Conservation (phyloP, 2,113 vertebrate species). For the Delphinus delphis region DNA sequence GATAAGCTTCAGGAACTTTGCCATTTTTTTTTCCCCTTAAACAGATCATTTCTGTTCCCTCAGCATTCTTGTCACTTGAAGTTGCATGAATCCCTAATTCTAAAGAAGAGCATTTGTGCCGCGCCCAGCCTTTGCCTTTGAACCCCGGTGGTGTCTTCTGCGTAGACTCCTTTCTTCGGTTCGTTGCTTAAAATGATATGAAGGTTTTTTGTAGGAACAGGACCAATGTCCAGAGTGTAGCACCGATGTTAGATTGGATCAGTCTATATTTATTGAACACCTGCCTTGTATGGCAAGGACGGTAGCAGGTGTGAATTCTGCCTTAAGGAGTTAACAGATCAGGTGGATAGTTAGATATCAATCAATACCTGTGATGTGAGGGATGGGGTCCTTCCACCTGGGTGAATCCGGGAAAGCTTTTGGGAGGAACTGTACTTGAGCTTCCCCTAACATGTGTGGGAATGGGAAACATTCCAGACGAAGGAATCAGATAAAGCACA, state of each 20-base stretch:
- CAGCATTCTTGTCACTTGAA: not conserved
- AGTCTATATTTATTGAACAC: not conserved
- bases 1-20: not conserved
- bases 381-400: not conserved
- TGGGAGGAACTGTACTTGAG: not conserved
- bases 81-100: not conserved
- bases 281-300: no score
- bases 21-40: not conserved
- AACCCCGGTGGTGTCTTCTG: not conserved
- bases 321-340: accelerated
- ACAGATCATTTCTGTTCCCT: not conserved
- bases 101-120: not conserved
- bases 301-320: no score
- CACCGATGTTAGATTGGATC: no score
- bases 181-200: not conserved
- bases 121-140: not conserved
- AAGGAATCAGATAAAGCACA: accelerated
- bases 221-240: not conserved
- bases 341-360: not conserved
- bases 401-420: not conserved
- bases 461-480: not conserved
- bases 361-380: not conserved
- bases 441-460: not conserved
- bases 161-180: not conserved
- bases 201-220: not conserved